Base-by-base conservation (phyloP, 2,797 vertebrate genomes). In the Lutjanus argentimaculatus region DNA sequence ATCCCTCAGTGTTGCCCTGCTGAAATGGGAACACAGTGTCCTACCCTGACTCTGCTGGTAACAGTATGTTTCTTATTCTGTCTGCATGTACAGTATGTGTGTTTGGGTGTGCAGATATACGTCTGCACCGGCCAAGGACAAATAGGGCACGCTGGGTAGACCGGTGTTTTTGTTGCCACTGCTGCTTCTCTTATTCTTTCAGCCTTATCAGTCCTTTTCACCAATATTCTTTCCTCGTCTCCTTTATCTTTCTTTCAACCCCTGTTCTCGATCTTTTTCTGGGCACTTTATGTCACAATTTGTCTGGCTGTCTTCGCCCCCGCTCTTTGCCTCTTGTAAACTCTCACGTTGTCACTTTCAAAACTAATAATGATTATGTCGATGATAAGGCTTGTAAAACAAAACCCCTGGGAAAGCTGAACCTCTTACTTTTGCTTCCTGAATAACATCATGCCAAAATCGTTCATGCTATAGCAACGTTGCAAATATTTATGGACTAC, bases 1-100 rank as follows among this genome's bases (percentile, higher is more conserved):
- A 82, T 72, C 77, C 0, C 57, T 49, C 48, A 49, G 67, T 65
- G 59, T 52, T 79, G 67, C 55, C 36, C 21, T 4, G 64, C 56
- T 79, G 55, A 9, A 77, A 72, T 17, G 56, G 49, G 69, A 88
- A 90, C 87, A 90, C 36, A 0, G 71, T 80, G 80, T 89, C 83
- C 81, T 78, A 63, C 67, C 55, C 55, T 72, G 72, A 75, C 79
- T 51, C 21, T 21, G 68, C 76, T 68, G 77, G 63, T 76, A 61
- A 77, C 53, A 65, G 51, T 66, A 40, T 71, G 78, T 83, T 75
- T 84, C 69, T 64, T 62, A 51, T 75, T 78, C 61, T 68, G 51
- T 73, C 48, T 80, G 62, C 65, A 67, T 65, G 66, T 52, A 17
- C 45, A n/a, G 21, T 49, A 12, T 67, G 70, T 58, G 49, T 69